Evolutionary conservation across 1,140 invertebrate genomes (phyloP), one percentile per base, ranked within the genome.

Genomic region (Zaprionus camerounensis): DNA sequence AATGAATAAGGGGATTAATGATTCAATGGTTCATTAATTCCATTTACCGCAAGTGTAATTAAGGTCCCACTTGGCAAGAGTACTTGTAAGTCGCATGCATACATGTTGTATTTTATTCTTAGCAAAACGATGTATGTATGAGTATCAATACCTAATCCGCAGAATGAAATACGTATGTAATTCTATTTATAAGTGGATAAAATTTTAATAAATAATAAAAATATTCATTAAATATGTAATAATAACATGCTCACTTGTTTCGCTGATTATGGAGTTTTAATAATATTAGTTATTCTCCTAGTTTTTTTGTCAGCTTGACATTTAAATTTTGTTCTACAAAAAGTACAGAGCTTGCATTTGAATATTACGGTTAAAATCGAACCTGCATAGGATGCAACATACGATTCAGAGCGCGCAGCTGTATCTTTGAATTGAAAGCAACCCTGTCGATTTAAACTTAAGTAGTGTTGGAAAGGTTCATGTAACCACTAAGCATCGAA

Each of bases 201-300:
- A 67, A 58, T 77, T 76, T 77, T 77, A 77, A 77, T 67, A 77
- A 76, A 63, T 63, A 67, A 28, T 63, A 67, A 28, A 72, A 68
- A 77, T 72, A 72, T 58, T 62, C 67, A 46, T 76, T 58, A 63
- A 75, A 24, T 70, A 74, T 66, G 59, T 65, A 65, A 63, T 75
- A 36, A 53, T 38, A 56, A 71, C 13, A 53, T 70, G 2, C 36
- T 36, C 7, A 31, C 6, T 24, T 44, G 17, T 26, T 26, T 55
- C 12, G 1, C 5, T 38, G 3, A 36, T 36, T 36, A 15, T n/a
- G 5, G 2, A n/a, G 2, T 2, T 1, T 41, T 7, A 2, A 15
- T n/a, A n/a, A n/a, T 41, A 11, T 9, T 34, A 20, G 51, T 28
- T 55, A 22, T 28, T 55, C n/a, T 6, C n/a, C 5, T 7, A 26